phyloP scores from a whole-genome alignment of 2,113 vertebrate species.

The Tringa solitaria region DNA sequence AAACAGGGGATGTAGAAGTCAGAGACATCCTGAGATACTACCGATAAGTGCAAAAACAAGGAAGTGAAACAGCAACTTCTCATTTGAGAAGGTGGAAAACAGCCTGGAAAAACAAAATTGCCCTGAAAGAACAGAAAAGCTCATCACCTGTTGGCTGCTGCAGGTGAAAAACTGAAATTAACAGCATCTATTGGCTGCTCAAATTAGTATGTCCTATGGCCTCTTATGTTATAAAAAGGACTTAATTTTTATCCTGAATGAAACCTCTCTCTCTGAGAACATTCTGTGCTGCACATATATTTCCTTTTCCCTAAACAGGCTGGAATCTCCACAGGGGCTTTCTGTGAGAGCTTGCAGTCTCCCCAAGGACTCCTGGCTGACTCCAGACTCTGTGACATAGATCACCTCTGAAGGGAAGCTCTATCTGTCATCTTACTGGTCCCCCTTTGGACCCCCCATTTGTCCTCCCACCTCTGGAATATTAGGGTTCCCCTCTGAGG shows the following conservation, averaged over 20 bases:
- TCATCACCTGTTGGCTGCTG: neutral
- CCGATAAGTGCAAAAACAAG: neutral
- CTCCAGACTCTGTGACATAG: rapidly evolving
- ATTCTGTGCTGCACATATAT: rapidly evolving
- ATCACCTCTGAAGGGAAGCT: neutral
- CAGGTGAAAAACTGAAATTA: neutral
- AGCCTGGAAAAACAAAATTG: neutral
- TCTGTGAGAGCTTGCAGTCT: neutral
- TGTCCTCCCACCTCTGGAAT: neutral
- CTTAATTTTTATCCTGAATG: neutral
- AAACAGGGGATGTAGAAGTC: neutral
- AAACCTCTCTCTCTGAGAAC: neutral
- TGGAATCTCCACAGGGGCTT: neutral
- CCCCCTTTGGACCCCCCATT: neutral
- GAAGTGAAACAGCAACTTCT: neutral
- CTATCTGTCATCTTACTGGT: neutral
- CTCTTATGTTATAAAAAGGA: neutral
- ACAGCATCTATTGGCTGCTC: neutral
- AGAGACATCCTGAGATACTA: neutral
- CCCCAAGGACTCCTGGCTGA: rapidly evolving
- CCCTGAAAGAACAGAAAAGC: neutral
- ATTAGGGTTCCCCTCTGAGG: neutral
- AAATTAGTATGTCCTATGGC: neutral
- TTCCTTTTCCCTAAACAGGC: neutral
- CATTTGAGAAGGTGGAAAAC: neutral